phyloP scores from a whole-genome alignment of 2,888 invertebrate species.

The Erynnis tages region DNA sequence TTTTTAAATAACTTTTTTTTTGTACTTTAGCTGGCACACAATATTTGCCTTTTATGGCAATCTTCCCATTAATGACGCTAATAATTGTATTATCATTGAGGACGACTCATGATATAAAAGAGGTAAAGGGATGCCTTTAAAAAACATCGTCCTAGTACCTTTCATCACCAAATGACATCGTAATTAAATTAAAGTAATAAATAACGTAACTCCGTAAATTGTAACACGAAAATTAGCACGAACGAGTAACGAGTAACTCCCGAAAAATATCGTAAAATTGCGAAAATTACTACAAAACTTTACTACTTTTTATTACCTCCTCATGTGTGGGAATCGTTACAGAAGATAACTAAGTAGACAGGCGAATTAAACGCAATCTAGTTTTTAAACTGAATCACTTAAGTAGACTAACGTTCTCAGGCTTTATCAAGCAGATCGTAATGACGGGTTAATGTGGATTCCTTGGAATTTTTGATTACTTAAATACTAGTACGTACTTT shows the following conservation, averaged over 20 bases:
- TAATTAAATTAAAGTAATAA: no score
- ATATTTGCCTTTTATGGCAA: no score
- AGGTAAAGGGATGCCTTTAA: no score
- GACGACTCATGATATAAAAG: no score
- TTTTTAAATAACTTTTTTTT: no score
- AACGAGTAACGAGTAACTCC: background rate
- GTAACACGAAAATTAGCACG: background rate
- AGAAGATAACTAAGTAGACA: background rate
- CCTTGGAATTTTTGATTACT: background rate
- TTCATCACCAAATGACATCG: no score
- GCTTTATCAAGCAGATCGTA: slow-evolving; percentile 3
- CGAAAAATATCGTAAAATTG: background rate
- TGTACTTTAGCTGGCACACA: no score
- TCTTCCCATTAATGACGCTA: no score
- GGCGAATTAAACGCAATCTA: slow-evolving; percentile 4
- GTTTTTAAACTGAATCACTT: background rate
- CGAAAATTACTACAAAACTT: slow-evolving; percentile 10
- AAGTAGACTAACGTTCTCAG: slow-evolving; percentile 2
- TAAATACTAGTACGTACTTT: no score
- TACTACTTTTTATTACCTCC: slow-evolving; percentile 9
- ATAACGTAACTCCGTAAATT: background rate
- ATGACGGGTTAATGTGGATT: background rate
- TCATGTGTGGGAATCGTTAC: slow-evolving; percentile 4
- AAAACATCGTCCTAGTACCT: no score
- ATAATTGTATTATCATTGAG: no score